phyloP scores from a whole-genome alignment of 2,797 vertebrate genomes.

The Trachurus trachurus region DNA sequence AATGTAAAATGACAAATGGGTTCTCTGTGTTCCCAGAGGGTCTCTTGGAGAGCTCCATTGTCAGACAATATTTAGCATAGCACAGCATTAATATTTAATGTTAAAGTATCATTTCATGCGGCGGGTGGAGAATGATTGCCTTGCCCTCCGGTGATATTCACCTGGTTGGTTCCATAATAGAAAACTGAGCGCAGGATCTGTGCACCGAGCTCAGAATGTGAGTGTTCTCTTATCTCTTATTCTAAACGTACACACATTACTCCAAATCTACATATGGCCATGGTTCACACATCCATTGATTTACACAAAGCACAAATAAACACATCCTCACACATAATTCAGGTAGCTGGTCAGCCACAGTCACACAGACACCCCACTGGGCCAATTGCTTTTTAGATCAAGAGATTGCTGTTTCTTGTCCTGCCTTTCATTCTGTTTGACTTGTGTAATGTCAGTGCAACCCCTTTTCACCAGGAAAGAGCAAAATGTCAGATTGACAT shows the following conservation, averaged over 20 bases:
- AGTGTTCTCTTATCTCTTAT: constrained; percentile 2
- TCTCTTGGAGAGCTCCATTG: constrained; percentile 41
- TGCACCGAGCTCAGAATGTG: constrained; percentile 23
- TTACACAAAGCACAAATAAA: constrained; percentile 18
- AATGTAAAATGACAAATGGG: constrained; percentile 58
- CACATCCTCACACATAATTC: constrained; percentile 3
- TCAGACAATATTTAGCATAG: constrained; percentile 55
- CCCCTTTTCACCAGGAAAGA: background rate
- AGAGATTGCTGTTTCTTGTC: constrained; percentile 6
- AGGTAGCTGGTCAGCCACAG: constrained; percentile 6
- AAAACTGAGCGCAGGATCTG: constrained; percentile 29
- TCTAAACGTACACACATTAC: background rate
- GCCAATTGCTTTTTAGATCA: constrained; percentile 39
- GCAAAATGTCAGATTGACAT: constrained; percentile 3
- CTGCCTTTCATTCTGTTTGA: constrained; percentile 23
- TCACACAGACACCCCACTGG: constrained; percentile 4
- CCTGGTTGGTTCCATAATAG: constrained; percentile 53
- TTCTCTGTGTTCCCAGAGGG: constrained; percentile 24
- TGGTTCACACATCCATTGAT: constrained; percentile 1
- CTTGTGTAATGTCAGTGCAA: constrained; percentile 19
- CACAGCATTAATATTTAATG: constrained; percentile 78
- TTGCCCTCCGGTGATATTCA: constrained; percentile 63
- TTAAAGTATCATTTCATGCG: constrained; percentile 64
- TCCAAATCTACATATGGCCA: background rate
- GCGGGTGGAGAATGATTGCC: constrained; percentile 58